A percentile compares a stretch with the other conserved stretches of the same genome.
phyloP scores from a whole-genome alignment of 2,113 vertebrate species.

The Carassius auratus region DNA sequence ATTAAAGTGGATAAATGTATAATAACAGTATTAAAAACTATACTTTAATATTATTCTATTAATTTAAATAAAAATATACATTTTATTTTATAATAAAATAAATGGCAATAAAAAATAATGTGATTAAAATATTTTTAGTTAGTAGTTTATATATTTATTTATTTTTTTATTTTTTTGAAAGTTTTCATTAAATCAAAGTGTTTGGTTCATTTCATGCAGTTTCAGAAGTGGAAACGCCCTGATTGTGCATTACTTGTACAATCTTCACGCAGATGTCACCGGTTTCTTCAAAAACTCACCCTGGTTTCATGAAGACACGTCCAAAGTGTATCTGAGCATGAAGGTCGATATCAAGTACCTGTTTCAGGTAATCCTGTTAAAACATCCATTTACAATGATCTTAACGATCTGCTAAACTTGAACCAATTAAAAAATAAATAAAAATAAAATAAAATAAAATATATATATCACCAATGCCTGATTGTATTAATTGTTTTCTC shows the following conservation, averaged over 20 bases:
- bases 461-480: too few relatives aligned
- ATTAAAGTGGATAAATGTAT: not conserved
- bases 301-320: constrained; percentile 99
- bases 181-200: not conserved
- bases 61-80: too few relatives aligned
- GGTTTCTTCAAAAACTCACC: constrained; percentile 77
- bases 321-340: constrained; percentile 99
- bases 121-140: not conserved
- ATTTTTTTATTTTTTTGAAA: too few relatives aligned
- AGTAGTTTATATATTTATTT: too few relatives aligned
- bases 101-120: not conserved
- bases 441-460: too few relatives aligned
- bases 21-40: too few relatives aligned
- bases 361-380: constrained; percentile 96
- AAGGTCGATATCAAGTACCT: constrained; percentile 99
- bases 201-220: not conserved
- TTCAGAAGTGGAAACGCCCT: not conserved
- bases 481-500: not conserved
- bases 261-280: constrained; percentile 6
- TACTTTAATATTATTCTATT: too few relatives aligned
- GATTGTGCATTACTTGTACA: not conserved
- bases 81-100: not conserved
- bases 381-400: constrained; percentile 46
- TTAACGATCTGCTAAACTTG: not conserved
- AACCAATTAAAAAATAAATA: not conserved